Conservation (phyloP, 2,888 invertebrate species). For the Lithophane socia region DNA sequence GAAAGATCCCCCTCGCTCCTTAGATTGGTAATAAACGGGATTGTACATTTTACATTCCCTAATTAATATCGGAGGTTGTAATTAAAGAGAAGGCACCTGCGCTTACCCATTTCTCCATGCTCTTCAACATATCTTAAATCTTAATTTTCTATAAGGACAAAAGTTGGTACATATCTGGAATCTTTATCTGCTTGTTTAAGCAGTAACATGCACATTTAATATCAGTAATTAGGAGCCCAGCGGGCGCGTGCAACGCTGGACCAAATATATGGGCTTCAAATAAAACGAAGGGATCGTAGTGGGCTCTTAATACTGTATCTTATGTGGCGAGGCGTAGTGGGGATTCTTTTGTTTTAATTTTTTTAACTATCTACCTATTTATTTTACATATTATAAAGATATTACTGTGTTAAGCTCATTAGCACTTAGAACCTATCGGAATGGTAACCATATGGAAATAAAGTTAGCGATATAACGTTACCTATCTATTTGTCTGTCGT, state of each 20-base stretch:
- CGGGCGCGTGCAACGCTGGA: constrained; percentile 13
- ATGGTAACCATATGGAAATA: too few relatives aligned
- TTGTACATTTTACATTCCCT: not conserved
- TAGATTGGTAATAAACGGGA: too few relatives aligned
- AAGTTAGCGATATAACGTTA: too few relatives aligned
- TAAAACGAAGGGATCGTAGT: not conserved
- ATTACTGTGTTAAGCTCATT: not conserved
- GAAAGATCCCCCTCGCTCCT: not conserved
- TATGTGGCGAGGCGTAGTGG: not conserved
- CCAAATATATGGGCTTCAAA: constrained; percentile 12
- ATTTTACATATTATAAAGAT: not conserved
- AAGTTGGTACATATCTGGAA: constrained; percentile 15
- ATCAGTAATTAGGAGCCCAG: constrained; percentile 34
- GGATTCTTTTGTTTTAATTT: constrained; percentile 1
- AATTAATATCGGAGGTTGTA: not conserved
- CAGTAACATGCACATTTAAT: constrained; percentile 36
- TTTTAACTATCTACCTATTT: not conserved
- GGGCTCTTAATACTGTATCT: constrained; percentile 18
- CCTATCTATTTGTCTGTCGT: too few relatives aligned
- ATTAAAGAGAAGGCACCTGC: not conserved
- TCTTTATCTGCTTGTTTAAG: constrained; percentile 25
- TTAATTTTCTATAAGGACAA: constrained; percentile 3
- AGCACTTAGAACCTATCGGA: too few relatives aligned
- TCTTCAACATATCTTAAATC: constrained; percentile 31
- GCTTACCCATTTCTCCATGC: not conserved